These are phyloP conservation scores for Elymnias hypermnestra DNA, from an alignment of 1,140 invertebrate species.

Conservation along the genomic window DNA sequence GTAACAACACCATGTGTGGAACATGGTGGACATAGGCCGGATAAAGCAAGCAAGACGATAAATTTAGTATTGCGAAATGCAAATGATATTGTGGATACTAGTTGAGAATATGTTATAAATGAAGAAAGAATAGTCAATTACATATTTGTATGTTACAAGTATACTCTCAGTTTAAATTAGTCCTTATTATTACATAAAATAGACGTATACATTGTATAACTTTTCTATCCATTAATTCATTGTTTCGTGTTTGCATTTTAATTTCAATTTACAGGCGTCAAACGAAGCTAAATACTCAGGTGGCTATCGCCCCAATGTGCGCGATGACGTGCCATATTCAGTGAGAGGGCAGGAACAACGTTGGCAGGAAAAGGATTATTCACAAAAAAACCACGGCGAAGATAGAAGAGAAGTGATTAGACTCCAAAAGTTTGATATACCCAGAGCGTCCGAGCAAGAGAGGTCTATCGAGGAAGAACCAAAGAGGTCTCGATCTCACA, in stretches of 20 bases:
- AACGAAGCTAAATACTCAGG: constrained; percentile 62
- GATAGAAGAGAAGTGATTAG: constrained; percentile 34
- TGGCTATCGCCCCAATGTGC: constrained; percentile 42
- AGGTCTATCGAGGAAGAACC: constrained; percentile 22
- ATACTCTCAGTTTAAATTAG: too few relatives aligned
- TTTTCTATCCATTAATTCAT: neutral
- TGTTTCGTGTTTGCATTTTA: constrained; percentile 51
- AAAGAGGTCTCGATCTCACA: constrained; percentile 18
- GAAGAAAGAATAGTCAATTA: too few relatives aligned
- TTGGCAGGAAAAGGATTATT: constrained; percentile 37
- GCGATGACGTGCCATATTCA: constrained; percentile 39
- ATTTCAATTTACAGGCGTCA: constrained; percentile 67
- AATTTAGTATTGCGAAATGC: too few relatives aligned
- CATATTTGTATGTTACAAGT: too few relatives aligned
- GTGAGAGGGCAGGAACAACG: constrained; percentile 17
- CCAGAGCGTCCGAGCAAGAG: constrained; percentile 25
- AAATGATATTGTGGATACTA: too few relatives aligned
- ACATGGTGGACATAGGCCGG: too few relatives aligned
- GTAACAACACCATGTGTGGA: too few relatives aligned
- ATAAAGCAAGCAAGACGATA: too few relatives aligned
- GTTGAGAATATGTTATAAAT: too few relatives aligned
- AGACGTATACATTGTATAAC: neutral
- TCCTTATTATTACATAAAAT: too few relatives aligned
- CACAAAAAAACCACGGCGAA: constrained; percentile 29
- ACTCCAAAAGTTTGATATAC: constrained; percentile 31